phyloP scores from a whole-genome alignment of 2,797 vertebrate genomes.

The Hemibagrus guttatus region DNA sequence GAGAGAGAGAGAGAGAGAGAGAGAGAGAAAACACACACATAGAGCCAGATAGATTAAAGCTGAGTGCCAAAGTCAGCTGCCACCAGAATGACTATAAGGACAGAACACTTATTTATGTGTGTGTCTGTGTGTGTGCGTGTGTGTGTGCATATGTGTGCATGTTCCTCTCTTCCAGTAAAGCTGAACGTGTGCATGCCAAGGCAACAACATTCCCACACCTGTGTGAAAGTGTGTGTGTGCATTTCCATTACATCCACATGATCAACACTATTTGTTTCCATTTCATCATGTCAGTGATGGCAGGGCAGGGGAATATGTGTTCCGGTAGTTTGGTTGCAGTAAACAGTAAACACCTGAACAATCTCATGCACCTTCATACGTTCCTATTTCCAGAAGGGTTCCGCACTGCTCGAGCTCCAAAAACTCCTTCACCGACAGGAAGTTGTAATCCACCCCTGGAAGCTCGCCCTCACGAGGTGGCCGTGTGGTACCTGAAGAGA shows the following conservation, averaged over 20 bases:
- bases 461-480: conserved; percentile 91
- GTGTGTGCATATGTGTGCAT: neutral
- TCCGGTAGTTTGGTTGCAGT: conserved; percentile 12
- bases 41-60: conserved; percentile 75
- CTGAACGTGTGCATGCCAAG: neutral
- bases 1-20: neutral
- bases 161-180: conserved; percentile 27
- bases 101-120: conserved; percentile 53
- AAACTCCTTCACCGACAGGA: conserved; percentile 92
- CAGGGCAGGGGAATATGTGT: neutral
- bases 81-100: conserved; percentile 43
- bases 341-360: neutral
- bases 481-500: conserved; percentile 87
- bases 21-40: conserved; percentile 4
- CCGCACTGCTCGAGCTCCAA: conserved; percentile 89
- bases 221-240: neutral
- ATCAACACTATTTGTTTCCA: conserved; percentile 15
- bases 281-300: neutral
- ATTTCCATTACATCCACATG: neutral
- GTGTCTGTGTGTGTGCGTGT: conserved; percentile 11
- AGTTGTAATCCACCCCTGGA: conserved; percentile 95
- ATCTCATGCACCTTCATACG: conserved; percentile 87
- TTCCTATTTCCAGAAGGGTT: conserved; percentile 94
- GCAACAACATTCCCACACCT: conserved; percentile 27
- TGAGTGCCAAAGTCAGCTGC: conserved; percentile 37